Evolutionary conservation across 64 coral and sea anemone species (phyloP), one percentile per base, ranked within the genome.

Genomic region (Acropora tenuis): DNA sequence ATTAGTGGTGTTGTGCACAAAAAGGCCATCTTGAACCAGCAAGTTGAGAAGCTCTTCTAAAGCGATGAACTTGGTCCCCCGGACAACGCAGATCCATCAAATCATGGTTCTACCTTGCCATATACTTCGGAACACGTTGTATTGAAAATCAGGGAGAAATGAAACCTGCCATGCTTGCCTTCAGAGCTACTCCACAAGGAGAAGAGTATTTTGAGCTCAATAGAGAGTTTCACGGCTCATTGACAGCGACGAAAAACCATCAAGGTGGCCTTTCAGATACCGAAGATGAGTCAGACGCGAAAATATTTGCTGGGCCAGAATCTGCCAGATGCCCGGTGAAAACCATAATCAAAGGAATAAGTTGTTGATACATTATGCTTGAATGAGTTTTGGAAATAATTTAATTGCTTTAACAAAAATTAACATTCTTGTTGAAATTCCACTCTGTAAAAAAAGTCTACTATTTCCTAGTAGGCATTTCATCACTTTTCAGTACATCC

Each of bases 11-110:
- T 69, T 19, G 83, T 86, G 19, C 40, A 86, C 41, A 86, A 71
- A 41, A 86, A 86, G 63, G 53, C 63, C 43, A 86, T 86, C 63
- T 48, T 65, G 19, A 86, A 88, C 40, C 43, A 88, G 71, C 71
- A 88, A 57, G 74, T 88, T 48, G 68, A 88, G 86, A 67, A 8
- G 5, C 86, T 88, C 43, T 88, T 19, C 47, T n/a, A 88, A 4
- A 18, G 86, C 48, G 86, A 49, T 11, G 72, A 88, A 52, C 72
- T 30, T 30, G 30, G 87, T 57, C 75, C 75, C 10, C 74, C 87
- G 0, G 10, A 89, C 75, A 89, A 20, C 41, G 42, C 50, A 47
- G 46, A 78, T 61, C 87, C 87, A 65, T 74, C 77, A 79, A 46
- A 18, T 13, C 77, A 6, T 79, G 77, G 47, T 75, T 75, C 19